Base-by-base conservation (phyloP, 2,797 vertebrate genomes). In the Characodon lateralis region DNA sequence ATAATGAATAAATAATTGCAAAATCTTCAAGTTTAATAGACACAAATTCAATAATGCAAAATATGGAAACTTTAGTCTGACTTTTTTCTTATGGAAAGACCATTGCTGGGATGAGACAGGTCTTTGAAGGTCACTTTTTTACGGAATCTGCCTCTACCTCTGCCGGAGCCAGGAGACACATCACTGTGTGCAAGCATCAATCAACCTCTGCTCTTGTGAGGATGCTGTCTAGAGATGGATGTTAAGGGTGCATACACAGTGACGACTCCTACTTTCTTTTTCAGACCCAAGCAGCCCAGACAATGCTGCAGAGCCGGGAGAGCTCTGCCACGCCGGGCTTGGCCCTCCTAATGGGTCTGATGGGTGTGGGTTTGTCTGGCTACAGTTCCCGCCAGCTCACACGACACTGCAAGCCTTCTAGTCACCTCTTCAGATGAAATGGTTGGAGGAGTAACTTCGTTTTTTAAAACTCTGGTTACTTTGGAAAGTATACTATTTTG, bases 301-400 rank as follows among this genome's bases (percentile, higher is more conserved):
- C 88, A 0, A 31, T 92, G 63, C 65, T 93, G 83, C 93, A 94
- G 81, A 90, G 24, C 69, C 87, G 74, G 4, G 93, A 94, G 10
- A 89, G 82, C 2, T 87, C 85, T 10, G 56, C 50, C 31, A 91
- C 91, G 76, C 81, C 89, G 0, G 68, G 91, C 16, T 70, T 94
- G 83, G 95, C 95, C 69, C 6, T 94, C 89, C 83, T 96, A 78
- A 84, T 96, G 80, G 95, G 95, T 6, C 59, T 96, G 18, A 87
- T 94, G 87, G 96, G 95, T 46, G 81, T 95, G 1, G 92, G 94
- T 76, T 78, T 96, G 93, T 96, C 94, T 0, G 92, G 95, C 50
- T 96, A 96, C 93, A 94, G 95, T 86, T 92, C 93, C 28, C 94
- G 92, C 46, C 95, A 96, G 73, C 94, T 96, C 80, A 93, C 93